phyloP scores from a whole-genome alignment of 2,113 vertebrate species.

The Odontophorus gujanensis region DNA sequence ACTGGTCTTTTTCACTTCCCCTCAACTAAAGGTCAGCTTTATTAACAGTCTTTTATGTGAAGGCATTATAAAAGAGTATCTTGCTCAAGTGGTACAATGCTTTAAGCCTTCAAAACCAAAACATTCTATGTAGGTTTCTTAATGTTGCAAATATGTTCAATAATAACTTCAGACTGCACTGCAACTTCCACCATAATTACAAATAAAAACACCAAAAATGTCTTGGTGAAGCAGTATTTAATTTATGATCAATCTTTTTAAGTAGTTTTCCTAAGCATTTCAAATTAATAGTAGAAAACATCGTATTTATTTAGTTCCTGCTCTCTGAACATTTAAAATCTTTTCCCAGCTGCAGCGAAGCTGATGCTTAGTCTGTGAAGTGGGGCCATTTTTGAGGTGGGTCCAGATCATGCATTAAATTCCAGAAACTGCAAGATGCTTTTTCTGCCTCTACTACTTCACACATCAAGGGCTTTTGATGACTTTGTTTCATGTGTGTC shows the following conservation, averaged over 20 bases:
- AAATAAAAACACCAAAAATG: neutral
- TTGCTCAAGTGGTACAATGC: neutral
- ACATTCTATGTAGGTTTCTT: neutral
- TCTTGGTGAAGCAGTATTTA: neutral
- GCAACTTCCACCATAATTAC: neutral
- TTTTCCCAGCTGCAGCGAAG: neutral
- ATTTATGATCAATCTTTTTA: slow-evolving; percentile 7
- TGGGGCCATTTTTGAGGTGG: neutral
- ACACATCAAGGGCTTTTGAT: neutral
- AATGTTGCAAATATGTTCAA: slow-evolving; percentile 6
- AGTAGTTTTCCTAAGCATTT: neutral
- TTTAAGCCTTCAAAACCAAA: neutral
- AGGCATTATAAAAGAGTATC: neutral
- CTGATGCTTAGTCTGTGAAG: neutral
- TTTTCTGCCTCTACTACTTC: neutral
- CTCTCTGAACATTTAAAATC: neutral
- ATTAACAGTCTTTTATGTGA: neutral
- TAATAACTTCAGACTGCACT: neutral
- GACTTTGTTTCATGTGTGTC: neutral
- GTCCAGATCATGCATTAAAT: neutral
- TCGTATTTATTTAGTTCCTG: neutral
- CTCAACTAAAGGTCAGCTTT: slow-evolving; percentile 57
- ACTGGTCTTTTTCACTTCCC: slow-evolving; percentile 15
- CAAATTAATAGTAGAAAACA: neutral
- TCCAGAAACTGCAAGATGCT: fast-evolving